Conservation (phyloP, 2,113 vertebrate genomes). For the Leptobrachium ailaonicum region DNA sequence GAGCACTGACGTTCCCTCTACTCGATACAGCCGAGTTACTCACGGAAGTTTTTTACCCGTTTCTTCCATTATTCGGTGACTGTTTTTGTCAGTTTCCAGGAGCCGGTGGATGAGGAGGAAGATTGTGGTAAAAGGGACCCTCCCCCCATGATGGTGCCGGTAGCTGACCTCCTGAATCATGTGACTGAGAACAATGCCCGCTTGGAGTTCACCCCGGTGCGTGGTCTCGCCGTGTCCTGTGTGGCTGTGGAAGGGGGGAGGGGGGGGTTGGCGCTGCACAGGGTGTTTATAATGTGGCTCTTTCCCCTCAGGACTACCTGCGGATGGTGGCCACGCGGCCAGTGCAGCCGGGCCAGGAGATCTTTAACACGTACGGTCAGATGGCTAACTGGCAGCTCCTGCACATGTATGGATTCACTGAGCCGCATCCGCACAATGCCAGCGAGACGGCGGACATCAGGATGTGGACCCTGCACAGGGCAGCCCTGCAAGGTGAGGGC, state of each 20-base stretch:
- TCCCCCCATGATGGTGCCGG: constrained; percentile 92
- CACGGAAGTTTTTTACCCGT: no score
- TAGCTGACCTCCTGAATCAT: constrained; percentile 93
- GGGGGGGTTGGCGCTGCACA: no score
- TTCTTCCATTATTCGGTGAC: no score
- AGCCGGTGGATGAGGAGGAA: constrained; percentile 79
- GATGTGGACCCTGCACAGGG: constrained; percentile 72
- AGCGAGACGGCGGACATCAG: constrained; percentile 86
- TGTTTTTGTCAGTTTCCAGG: constrained; percentile 80
- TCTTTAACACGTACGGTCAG: constrained; percentile 94
- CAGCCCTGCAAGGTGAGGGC: constrained; percentile 72
- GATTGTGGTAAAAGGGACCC: constrained; percentile 75
- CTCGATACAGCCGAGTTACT: no score
- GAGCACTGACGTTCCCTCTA: no score
- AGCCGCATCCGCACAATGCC: constrained; percentile 78
- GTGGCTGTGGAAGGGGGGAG: no score
- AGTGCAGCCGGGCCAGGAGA: constrained; percentile 77
- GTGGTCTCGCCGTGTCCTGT: constrained; percentile 35
- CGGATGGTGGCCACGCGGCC: constrained; percentile 81
- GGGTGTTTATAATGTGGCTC: no score
- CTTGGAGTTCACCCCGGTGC: constrained; percentile 85
- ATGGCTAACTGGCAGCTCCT: constrained; percentile 96
- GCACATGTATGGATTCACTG: constrained; percentile 92
- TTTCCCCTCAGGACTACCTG: constrained; percentile 71
- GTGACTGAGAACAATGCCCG: constrained; percentile 87